Conservation (phyloP, 2,113 vertebrate genomes). For the Gallinago media region DNA sequence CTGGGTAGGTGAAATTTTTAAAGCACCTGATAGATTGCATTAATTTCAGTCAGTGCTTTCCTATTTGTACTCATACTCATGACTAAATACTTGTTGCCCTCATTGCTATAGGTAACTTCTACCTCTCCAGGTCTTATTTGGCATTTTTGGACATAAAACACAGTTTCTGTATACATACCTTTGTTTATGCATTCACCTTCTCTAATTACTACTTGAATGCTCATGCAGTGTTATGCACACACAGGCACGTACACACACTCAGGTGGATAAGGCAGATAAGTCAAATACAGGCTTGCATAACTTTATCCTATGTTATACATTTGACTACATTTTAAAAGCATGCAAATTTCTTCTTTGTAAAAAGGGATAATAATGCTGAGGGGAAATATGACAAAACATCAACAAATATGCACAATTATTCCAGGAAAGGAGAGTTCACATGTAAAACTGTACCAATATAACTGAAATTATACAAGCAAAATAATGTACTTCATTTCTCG, state of each 20-base stretch:
- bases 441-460: background rate
- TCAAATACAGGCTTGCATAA: background rate
- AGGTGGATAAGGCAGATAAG: background rate
- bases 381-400: background rate
- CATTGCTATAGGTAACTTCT: background rate
- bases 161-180: background rate
- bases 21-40: background rate
- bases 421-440: background rate
- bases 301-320: background rate
- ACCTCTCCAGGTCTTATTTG: background rate
- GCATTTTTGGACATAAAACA: background rate
- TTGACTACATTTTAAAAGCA: background rate
- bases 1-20: background rate
- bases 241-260: rapidly evolving
- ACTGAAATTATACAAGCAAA: background rate
- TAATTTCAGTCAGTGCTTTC: background rate
- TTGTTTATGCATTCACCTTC: background rate
- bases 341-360: background rate
- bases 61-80: background rate
- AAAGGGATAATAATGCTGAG: background rate
- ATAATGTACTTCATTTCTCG: background rate
- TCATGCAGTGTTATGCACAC: background rate
- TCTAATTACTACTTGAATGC: background rate
- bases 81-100: background rate
- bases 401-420: background rate